Evolutionary conservation across 1,140 invertebrate genomes (phyloP).

Genomic region (Oryzaephilus surinamensis): DNA sequence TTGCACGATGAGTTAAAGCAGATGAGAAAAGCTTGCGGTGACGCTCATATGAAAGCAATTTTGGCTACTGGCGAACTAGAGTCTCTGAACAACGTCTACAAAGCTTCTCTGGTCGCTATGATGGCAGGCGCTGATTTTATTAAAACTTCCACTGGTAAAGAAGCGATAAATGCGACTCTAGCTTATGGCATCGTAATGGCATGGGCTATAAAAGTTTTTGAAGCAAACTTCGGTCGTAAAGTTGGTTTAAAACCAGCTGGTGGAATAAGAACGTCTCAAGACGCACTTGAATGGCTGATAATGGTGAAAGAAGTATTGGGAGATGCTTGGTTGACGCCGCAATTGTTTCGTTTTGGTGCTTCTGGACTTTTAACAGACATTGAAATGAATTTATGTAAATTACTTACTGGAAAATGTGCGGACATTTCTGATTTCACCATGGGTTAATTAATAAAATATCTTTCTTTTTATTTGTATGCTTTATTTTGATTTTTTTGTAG

Average conservation of each 20-base stretch:
- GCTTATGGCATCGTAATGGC: conserved; percentile 90
- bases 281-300: conserved; percentile 80
- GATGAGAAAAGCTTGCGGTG: conserved; percentile 66
- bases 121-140: conserved; percentile 96
- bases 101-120: conserved; percentile 86
- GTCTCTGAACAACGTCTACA: conserved; percentile 81
- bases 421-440: conserved; percentile 27
- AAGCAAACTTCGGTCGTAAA: conserved; percentile 51
- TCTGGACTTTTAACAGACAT: conserved; percentile 79
- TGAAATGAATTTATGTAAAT: conserved; percentile 49
- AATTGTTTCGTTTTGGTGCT: conserved; percentile 90
- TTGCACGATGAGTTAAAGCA: conserved; percentile 70
- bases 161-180: conserved; percentile 87
- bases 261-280: conserved; percentile 77
- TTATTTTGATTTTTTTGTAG: too few relatives aligned
- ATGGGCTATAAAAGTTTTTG: conserved; percentile 77
- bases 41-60: conserved; percentile 83
- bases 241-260: conserved; percentile 97
- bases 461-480: too few relatives aligned
- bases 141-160: conserved; percentile 98
- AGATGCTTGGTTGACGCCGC: conserved; percentile 69
- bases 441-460: too few relatives aligned
- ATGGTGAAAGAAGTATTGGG: conserved; percentile 81
- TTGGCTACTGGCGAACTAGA: conserved; percentile 87
- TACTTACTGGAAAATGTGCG: conserved; percentile 23